These are phyloP conservation scores for Acrossocheilus wenchowensis DNA, from an alignment of 2,797 vertebrate genomes.

Conservation along the genomic window DNA sequence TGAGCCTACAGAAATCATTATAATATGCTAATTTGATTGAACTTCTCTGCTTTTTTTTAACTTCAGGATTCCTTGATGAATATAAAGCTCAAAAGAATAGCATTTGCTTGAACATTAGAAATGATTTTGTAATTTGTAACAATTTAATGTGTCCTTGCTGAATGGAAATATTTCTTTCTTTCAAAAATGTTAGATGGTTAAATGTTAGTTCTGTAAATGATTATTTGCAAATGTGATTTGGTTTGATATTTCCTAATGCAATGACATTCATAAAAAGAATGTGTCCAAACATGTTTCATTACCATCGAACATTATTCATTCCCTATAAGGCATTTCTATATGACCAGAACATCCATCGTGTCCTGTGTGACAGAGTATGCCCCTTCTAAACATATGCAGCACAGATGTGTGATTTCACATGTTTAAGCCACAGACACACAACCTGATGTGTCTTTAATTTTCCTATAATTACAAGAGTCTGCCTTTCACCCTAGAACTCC, in stretches of 20 bases:
- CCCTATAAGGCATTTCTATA: background rate
- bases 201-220: background rate
- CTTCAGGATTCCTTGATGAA: background rate
- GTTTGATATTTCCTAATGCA: background rate
- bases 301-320: background rate
- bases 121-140: background rate
- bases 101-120: background rate
- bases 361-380: constrained; percentile 11
- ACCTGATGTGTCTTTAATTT: constrained; percentile 75
- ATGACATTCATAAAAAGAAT: background rate
- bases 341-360: background rate
- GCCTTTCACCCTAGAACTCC: constrained; percentile 57
- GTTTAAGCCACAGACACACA: constrained; percentile 70
- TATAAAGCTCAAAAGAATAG: background rate
- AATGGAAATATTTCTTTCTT: background rate
- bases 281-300: background rate
- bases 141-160: background rate
- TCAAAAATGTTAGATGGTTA: background rate
- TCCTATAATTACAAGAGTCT: constrained; percentile 69
- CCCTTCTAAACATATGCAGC: constrained; percentile 67
- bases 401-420: constrained; percentile 76
- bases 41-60: too few species aligned
- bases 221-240: background rate
- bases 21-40: background rate
- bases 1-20: background rate